Evolutionary conservation across 1,140 invertebrate species (phyloP).

Genomic region (Chymomyza costata): DNA sequence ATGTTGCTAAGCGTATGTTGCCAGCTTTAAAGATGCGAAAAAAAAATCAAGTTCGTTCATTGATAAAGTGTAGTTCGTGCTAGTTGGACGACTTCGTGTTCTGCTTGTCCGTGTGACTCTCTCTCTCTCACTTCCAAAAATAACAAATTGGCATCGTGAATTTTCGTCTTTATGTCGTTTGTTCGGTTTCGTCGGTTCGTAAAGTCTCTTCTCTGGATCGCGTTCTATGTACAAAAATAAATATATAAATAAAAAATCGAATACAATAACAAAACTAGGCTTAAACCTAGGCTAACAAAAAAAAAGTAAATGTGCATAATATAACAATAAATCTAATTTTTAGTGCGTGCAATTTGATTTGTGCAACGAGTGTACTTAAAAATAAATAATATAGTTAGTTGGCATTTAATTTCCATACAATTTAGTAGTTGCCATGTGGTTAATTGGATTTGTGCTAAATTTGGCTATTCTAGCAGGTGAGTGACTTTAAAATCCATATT

Average conservation of each 20-base stretch:
- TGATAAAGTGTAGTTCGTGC: slow-evolving; percentile 59
- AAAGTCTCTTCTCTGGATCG: not conserved
- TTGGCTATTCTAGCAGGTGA: slow-evolving; percentile 65
- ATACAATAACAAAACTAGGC: slow-evolving; percentile 21
- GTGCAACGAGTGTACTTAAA: not conserved
- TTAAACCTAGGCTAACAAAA: slow-evolving; percentile 34
- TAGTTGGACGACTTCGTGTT: slow-evolving; percentile 48
- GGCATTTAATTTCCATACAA: slow-evolving; percentile 22
- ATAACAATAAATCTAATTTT: slow-evolving; percentile 40
- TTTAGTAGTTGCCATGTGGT: slow-evolving; percentile 31
- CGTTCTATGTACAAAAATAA: slow-evolving; percentile 11
- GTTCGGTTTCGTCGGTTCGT: slow-evolving; percentile 28
- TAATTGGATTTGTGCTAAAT: slow-evolving; percentile 66
- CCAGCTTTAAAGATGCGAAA: slow-evolving; percentile 6
- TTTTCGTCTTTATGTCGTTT: slow-evolving; percentile 9
- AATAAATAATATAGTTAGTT: slow-evolving; percentile 10
- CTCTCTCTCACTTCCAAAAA: slow-evolving; percentile 12
- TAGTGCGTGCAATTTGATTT: slow-evolving; percentile 1
- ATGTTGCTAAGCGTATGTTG: too few species aligned
- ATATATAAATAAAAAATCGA: slow-evolving; percentile 10
- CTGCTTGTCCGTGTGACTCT: slow-evolving; percentile 53
- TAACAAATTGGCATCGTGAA: slow-evolving; percentile 20
- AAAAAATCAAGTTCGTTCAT: slow-evolving; percentile 54
- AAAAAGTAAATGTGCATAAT: slow-evolving; percentile 22
- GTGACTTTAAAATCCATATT: slow-evolving; percentile 18